Percentiles rank a stretch among this genome's conserved stretches.
These are phyloP conservation scores for Heterotis niloticus DNA, from an alignment of 2,113 vertebrate species.

Conservation along the genomic window DNA sequence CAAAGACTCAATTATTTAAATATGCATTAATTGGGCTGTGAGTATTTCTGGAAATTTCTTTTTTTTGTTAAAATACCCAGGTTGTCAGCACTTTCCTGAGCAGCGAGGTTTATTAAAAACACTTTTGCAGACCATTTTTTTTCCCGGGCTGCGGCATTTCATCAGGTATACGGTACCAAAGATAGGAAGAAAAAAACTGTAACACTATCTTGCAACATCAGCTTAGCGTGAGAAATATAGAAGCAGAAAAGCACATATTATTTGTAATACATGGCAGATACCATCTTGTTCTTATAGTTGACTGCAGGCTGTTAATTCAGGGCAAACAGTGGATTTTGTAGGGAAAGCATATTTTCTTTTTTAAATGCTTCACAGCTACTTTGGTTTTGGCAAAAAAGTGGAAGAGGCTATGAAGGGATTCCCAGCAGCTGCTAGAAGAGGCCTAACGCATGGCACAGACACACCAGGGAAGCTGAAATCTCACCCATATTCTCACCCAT, in stretches of 20 bases:
- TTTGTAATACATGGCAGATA: not conserved
- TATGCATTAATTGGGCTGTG: slow-evolving; percentile 10
- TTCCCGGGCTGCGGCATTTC: not conserved
- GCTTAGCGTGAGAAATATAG: slow-evolving; percentile 1
- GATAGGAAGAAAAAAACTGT: not conserved
- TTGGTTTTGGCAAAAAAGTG: not conserved
- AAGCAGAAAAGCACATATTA: not conserved
- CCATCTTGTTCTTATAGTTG: not conserved
- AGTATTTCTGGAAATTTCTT: slow-evolving; percentile 14
- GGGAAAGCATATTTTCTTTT: not conserved
- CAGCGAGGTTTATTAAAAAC: not conserved
- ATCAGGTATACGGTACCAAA: not conserved
- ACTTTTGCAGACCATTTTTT: not conserved
- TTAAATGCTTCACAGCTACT: not conserved
- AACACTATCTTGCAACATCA: slow-evolving; percentile 11
- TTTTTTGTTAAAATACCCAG: not conserved
- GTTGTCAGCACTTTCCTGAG: not conserved
- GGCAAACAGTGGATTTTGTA: not conserved
- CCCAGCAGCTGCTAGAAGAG: not conserved
- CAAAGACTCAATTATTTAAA: slow-evolving; percentile 12
- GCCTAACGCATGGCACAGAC: not conserved
- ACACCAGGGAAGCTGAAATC: not conserved
- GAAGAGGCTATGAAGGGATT: too few species aligned
- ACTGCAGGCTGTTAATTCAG: slow-evolving; percentile 9
- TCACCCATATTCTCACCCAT: not conserved